Conservation (phyloP, 2,113 vertebrate genomes). For the Oxyura jamaicensis region DNA sequence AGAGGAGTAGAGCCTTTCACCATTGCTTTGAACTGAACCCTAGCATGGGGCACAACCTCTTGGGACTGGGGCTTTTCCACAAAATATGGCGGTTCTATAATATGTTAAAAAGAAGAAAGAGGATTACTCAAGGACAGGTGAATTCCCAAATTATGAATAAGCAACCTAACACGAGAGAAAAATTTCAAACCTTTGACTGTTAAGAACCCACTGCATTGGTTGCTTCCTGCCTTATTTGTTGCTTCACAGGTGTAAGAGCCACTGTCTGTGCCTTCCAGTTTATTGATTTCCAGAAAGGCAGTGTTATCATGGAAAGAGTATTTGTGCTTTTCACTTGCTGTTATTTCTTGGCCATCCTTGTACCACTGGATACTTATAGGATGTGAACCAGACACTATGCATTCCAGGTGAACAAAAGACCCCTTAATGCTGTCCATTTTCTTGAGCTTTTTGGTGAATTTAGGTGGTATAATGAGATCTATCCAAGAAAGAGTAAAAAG, state of each 20-base stretch:
- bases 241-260: slow-evolving; percentile 94
- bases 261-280: slow-evolving; percentile 87
- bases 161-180: neutral
- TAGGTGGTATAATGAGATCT: slow-evolving; percentile 98
- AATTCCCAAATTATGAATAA: slow-evolving; percentile 1
- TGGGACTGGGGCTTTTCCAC: slow-evolving; percentile 92
- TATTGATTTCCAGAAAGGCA: slow-evolving; percentile 92
- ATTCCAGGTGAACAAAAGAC: slow-evolving; percentile 93
- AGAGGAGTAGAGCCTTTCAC: slow-evolving; percentile 90
- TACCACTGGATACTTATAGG: slow-evolving; percentile 94
- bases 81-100: slow-evolving; percentile 91
- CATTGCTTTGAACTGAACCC: slow-evolving; percentile 89
- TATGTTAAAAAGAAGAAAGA: slow-evolving; percentile 27
- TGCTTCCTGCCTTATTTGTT: slow-evolving; percentile 90
- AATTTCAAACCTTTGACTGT: slow-evolving; percentile 92
- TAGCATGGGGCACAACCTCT: slow-evolving; percentile 88
- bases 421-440: slow-evolving; percentile 94
- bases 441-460: slow-evolving; percentile 95
- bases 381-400: slow-evolving; percentile 94
- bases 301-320: slow-evolving; percentile 96
- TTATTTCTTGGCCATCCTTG: slow-evolving; percentile 90
- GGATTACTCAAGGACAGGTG: neutral
- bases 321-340: slow-evolving; percentile 89
- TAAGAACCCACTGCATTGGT: slow-evolving; percentile 89
- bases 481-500: slow-evolving; percentile 63